Evolutionary conservation across 2,888 invertebrate species (phyloP).

Genomic region (Leucophenga montana): DNA sequence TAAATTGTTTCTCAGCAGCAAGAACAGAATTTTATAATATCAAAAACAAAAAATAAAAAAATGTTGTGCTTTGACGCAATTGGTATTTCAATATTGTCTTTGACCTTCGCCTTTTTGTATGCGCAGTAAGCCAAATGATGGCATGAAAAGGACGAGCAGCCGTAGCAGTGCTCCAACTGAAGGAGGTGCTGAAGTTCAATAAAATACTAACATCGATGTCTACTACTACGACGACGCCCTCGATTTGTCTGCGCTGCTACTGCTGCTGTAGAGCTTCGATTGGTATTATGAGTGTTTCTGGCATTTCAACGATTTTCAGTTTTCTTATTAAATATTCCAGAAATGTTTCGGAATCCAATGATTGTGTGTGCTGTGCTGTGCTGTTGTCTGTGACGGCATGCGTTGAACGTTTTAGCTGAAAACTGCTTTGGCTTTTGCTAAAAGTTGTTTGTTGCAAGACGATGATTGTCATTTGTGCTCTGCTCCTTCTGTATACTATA

Average conservation of each 20-base stretch:
- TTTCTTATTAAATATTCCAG: constrained; percentile 69
- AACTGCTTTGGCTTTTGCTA: constrained; percentile 2
- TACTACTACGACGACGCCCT: constrained; percentile 17
- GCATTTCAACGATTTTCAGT: constrained; percentile 69
- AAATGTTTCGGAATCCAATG: constrained; percentile 69
- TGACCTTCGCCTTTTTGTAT: constrained; percentile 63
- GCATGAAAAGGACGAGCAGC: constrained; percentile 40
- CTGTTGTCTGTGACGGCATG: constrained; percentile 61
- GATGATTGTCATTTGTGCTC: constrained; percentile 54
- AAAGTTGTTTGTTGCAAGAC: constrained; percentile 37
- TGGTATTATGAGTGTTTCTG: constrained; percentile 63
- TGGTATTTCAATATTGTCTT: constrained; percentile 67
- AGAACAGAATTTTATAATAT: no score
- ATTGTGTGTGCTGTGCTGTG: constrained; percentile 45
- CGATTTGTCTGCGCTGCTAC: not conserved
- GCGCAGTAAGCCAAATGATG: constrained; percentile 23
- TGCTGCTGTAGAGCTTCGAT: no score
- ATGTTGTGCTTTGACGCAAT: constrained; percentile 42
- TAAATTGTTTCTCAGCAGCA: no score
- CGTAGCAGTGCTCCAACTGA: not conserved
- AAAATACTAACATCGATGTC: constrained; percentile 31
- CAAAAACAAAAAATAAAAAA: no score
- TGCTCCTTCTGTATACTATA: constrained; percentile 48
- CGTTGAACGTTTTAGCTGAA: constrained; percentile 21
- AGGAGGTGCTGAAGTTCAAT: constrained; percentile 18